Base-by-base conservation (phyloP, 1,140 invertebrate species). In the Drosophila auraria region DNA sequence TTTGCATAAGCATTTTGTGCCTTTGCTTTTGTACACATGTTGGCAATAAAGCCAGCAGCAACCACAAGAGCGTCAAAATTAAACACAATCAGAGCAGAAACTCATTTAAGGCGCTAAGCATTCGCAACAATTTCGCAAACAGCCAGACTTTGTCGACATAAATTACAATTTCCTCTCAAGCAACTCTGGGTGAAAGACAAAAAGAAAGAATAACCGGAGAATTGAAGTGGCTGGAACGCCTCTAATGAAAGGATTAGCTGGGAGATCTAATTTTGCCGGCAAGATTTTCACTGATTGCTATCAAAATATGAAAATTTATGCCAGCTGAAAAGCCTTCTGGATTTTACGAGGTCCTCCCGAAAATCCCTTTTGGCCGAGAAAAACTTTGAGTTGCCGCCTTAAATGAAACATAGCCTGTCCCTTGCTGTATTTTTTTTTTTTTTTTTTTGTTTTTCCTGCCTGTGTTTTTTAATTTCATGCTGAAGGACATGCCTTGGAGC, bases 81-180 rank as follows among this genome's bases (percentile, higher is more conserved):
- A 86, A 90, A 84, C 82, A 86, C 86, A 90, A 90, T 80, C 86
- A 90, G 86, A 90, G 86, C 86, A 89, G 86, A 90, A 89, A 90
- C 78, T 90, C 81, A 90, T 90, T 90, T 90, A 90, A 90, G 84
- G 86, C 84, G 84, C 78, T 90, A 84, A 89, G 82, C 63, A 79
- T 78, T 90, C 78, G 71, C 86, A 89, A 90, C 84, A 90, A 76
- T 84, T 84, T 82, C 50, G 86, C 70, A 65, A 78, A 83, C 78
- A 81, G 54, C 63, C 63, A 68, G 45, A 74, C n/a, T 58, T 45
- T 68, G 59, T 53, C 47, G 60, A 84, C 73, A 73, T 82, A 78
- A 84, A 86, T 82, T 75, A 68, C 64, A 68, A 66, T 82, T 61
- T 76, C 64, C 65, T 68, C 38, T 15, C 54, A 57, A 15, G 20